A percentile compares a stretch with the other conserved stretches of the same genome.
Conservation (phyloP, 2,797 vertebrate genomes). For the Echeneis naucrates region DNA sequence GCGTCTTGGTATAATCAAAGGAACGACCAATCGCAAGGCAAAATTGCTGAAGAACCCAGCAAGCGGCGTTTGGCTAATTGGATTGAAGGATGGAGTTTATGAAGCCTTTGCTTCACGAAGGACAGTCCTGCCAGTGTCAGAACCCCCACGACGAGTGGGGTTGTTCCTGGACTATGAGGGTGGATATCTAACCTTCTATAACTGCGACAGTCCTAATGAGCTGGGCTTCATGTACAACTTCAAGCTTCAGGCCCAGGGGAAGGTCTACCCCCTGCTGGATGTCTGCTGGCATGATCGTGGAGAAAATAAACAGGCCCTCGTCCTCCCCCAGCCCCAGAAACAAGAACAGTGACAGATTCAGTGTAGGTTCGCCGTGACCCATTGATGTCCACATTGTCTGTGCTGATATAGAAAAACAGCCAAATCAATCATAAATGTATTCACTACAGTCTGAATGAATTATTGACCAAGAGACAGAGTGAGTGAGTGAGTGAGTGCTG, state of each 20-base stretch:
- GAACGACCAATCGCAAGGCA: constrained; percentile 83
- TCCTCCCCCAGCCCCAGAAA: constrained; percentile 62
- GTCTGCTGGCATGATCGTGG: constrained; percentile 88
- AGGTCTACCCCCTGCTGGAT: constrained; percentile 88
- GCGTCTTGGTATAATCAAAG: constrained; percentile 87
- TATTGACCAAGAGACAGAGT: too few relatives aligned
- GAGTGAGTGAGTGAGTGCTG: too few relatives aligned
- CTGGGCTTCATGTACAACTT: constrained; percentile 86
- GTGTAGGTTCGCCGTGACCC: not conserved
- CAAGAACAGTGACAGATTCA: constrained; percentile 4
- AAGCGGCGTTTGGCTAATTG: constrained; percentile 86
- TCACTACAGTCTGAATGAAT: too few relatives aligned
- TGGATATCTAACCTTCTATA: constrained; percentile 86
- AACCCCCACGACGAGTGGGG: constrained; percentile 80
- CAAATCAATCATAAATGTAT: too few relatives aligned
- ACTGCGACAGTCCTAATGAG: constrained; percentile 81
- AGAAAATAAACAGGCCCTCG: constrained; percentile 83
- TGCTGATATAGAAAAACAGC: too few relatives aligned
- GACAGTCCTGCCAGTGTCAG: constrained; percentile 73
- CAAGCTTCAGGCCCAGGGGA: constrained; percentile 87
- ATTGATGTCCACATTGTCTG: too few relatives aligned
- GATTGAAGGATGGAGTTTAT: constrained; percentile 86
- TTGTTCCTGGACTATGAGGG: constrained; percentile 89
- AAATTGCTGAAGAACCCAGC: constrained; percentile 87
- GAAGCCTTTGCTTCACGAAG: constrained; percentile 84